Evolutionary conservation across 2,888 invertebrate species (phyloP).

Genomic region (Unio pictorum): DNA sequence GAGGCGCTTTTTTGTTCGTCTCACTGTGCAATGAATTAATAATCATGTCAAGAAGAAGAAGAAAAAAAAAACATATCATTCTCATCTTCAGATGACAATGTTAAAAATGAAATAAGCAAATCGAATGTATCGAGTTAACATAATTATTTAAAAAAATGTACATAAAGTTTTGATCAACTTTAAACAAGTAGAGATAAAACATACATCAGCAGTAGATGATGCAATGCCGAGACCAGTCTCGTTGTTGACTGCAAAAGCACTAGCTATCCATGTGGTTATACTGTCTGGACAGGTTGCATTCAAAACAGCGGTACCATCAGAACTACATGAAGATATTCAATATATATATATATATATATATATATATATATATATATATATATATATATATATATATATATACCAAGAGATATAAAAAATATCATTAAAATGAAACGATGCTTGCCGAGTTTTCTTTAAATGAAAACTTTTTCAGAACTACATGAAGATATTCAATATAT

Average conservation of each 20-base stretch:
- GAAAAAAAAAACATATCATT: too few species aligned
- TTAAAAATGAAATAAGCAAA: neutral
- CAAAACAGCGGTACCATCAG: slow-evolving; percentile 72
- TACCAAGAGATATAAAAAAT: too few species aligned
- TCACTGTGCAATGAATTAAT: too few species aligned
- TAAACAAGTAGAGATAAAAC: slow-evolving; percentile 2
- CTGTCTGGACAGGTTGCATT: slow-evolving; percentile 80
- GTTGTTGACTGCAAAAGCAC: slow-evolving; percentile 85
- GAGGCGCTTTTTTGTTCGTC: too few species aligned
- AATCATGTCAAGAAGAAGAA: too few species aligned
- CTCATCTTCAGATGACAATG: too few species aligned
- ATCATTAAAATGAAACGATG: too few species aligned
- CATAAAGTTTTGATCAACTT: neutral
- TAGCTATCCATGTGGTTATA: slow-evolving; percentile 87
- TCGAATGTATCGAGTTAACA: neutral
- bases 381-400: too few species aligned
- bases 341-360: neutral
- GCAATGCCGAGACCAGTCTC: slow-evolving; percentile 83
- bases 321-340: slow-evolving; percentile 58
- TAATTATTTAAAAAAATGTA: neutral
- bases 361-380: neutral
- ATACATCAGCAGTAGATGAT: slow-evolving; percentile 77
- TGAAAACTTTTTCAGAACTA: slow-evolving; percentile 69
- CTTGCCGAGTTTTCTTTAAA: too few species aligned
- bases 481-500: slow-evolving; percentile 14